phyloP scores from a whole-genome alignment of 1,140 invertebrate genomes.

The Achroia grisella region DNA sequence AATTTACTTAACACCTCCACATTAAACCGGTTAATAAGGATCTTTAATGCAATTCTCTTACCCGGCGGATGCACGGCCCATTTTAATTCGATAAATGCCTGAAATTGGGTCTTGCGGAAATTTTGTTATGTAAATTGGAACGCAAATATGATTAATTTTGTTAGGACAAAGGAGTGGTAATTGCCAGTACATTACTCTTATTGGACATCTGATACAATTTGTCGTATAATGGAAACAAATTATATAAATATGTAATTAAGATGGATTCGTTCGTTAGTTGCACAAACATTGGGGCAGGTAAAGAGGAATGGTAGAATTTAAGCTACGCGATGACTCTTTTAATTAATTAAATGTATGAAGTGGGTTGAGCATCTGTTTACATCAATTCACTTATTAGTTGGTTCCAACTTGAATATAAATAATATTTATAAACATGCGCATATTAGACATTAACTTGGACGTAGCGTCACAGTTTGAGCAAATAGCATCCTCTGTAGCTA shows the following conservation, averaged over 20 bases:
- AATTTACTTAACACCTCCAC: conserved; percentile 71
- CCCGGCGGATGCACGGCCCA: conserved; percentile 22
- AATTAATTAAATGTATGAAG: conserved; percentile 59
- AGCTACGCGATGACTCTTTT: conserved; percentile 47
- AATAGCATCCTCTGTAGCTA: too few species aligned
- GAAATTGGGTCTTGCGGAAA: conserved; percentile 17
- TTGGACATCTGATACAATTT: conserved; percentile 17
- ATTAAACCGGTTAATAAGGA: conserved; percentile 64
- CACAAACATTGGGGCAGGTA: conserved; percentile 46
- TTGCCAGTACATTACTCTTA: conserved; percentile 33
- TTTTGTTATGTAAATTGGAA: conserved; percentile 59
- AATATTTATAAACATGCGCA: neutral
- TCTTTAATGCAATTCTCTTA: conserved; percentile 61
- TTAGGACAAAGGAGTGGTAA: conserved; percentile 30
- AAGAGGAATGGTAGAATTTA: conserved; percentile 27
- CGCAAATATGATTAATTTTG: conserved; percentile 55
- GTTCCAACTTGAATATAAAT: neutral
- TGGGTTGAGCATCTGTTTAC: conserved; percentile 33
- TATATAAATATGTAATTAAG: conserved; percentile 28
- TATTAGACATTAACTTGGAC: too few species aligned
- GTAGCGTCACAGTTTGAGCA: too few species aligned
- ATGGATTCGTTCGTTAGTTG: conserved; percentile 51
- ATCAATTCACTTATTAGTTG: conserved; percentile 34
- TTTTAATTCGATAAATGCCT: conserved; percentile 54
- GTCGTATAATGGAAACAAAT: neutral